Evolutionary conservation across 23 tunicate species (phyloP).

Genomic region (Ciona savignyi): DNA sequence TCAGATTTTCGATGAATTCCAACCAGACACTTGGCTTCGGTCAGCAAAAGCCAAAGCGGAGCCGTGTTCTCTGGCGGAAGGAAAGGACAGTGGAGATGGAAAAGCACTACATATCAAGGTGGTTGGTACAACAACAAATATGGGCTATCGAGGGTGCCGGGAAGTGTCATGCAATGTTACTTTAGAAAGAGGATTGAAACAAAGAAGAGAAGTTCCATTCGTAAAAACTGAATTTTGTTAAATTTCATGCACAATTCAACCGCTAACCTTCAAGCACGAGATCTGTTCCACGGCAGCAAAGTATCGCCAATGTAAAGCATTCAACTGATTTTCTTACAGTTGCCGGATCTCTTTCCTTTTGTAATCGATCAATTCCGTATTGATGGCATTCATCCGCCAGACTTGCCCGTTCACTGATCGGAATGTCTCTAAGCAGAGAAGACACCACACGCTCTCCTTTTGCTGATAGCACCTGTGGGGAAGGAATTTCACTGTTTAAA

Average conservation of each 20-base stretch:
- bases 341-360: conserved; percentile 21
- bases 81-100: background rate
- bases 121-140: too few species aligned
- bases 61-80: conserved; percentile 19
- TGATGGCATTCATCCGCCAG: conserved; percentile 51
- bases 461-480: conserved; percentile 10
- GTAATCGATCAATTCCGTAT: conserved; percentile 41
- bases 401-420: conserved; percentile 44
- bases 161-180: too few species aligned
- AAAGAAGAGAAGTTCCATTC: background rate
- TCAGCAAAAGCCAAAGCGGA: conserved; percentile 43
- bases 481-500: background rate
- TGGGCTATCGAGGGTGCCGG: too few species aligned
- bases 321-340: conserved; percentile 34
- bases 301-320: conserved; percentile 60
- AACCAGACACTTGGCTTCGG: conserved; percentile 59
- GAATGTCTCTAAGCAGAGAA: conserved; percentile 56
- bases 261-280: conserved; percentile 58
- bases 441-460: conserved; percentile 56
- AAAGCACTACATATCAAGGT: background rate
- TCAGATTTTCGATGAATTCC: conserved; percentile 52
- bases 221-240: background rate
- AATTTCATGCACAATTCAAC: conserved; percentile 1
- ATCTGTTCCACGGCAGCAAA: conserved; percentile 62
- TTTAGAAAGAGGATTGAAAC: background rate